A percentile compares a stretch with the other conserved stretches of the same genome.
These are phyloP conservation scores for Cricetomys ansorgei DNA, from an alignment of 2,113 vertebrate species.

Conservation along the genomic window DNA sequence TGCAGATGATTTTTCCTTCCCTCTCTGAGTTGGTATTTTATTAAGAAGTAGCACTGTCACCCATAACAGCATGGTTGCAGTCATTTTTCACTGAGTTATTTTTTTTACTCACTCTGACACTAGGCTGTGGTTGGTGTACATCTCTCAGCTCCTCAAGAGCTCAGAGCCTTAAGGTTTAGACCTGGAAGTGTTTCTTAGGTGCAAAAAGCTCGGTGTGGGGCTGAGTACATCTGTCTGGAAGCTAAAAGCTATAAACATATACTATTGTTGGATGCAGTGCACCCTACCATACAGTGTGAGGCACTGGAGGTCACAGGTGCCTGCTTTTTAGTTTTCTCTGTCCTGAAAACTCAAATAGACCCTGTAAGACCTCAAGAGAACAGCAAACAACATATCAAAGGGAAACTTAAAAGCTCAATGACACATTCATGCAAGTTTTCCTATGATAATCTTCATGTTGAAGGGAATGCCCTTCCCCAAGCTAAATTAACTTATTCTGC, in stretches of 20 bases:
- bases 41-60: background rate
- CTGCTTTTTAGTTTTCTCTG: fast-evolving
- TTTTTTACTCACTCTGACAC: background rate
- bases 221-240: background rate
- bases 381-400: no score
- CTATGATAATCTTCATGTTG: fast-evolving
- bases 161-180: background rate
- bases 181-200: fast-evolving
- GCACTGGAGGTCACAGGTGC: no score
- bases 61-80: background rate
- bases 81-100: background rate
- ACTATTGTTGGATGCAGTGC: fast-evolving
- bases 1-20: background rate
- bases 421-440: background rate
- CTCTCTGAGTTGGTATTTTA: background rate
- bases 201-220: fast-evolving
- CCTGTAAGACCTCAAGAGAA: background rate
- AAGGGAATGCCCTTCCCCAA: background rate
- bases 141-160: fast-evolving
- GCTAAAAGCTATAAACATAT: background rate
- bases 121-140: background rate
- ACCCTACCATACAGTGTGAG: fast-evolving
- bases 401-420: background rate
- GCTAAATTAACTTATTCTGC: fast-evolving
- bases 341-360: background rate